phyloP scores from a whole-genome alignment of 2,797 vertebrate species.

The Rhincodon typus region DNA sequence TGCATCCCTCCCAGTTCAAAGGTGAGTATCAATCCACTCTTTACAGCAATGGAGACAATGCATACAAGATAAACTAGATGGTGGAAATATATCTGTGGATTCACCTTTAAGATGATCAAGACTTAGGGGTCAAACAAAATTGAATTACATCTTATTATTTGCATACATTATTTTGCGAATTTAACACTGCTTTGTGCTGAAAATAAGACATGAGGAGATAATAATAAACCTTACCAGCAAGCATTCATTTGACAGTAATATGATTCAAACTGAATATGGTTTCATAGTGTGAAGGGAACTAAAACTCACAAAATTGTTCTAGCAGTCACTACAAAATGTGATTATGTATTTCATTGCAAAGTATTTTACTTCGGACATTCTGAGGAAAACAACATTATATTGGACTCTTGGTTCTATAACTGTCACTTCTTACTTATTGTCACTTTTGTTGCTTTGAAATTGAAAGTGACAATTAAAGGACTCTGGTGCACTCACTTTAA shows the following conservation, averaged over 20 bases:
- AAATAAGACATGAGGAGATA: neutral
- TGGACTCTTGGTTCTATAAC: neutral
- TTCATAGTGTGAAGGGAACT: neutral
- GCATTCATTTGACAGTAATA: neutral
- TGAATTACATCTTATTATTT: neutral
- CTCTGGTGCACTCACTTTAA: neutral
- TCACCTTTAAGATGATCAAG: neutral
- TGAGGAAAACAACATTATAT: neutral
- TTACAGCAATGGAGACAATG: neutral
- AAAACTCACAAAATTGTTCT: neutral
- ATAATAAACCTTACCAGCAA: neutral
- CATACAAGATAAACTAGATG: neutral
- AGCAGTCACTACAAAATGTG: slow-evolving; percentile 4
- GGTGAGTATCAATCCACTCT: neutral
- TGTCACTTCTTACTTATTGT: slow-evolving; percentile 22
- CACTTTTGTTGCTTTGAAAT: neutral
- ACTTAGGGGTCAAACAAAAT: neutral
- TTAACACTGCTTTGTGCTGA: neutral
- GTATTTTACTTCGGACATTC: neutral
- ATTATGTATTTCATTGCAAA: neutral
- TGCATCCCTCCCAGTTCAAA: neutral
- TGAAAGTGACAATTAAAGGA: slow-evolving; percentile 5
- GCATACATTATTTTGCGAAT: neutral
- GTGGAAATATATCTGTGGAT: neutral
- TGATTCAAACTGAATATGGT: neutral